phyloP scores from a whole-genome alignment of 2,113 vertebrate species.

The Onychostoma macrolepis region DNA sequence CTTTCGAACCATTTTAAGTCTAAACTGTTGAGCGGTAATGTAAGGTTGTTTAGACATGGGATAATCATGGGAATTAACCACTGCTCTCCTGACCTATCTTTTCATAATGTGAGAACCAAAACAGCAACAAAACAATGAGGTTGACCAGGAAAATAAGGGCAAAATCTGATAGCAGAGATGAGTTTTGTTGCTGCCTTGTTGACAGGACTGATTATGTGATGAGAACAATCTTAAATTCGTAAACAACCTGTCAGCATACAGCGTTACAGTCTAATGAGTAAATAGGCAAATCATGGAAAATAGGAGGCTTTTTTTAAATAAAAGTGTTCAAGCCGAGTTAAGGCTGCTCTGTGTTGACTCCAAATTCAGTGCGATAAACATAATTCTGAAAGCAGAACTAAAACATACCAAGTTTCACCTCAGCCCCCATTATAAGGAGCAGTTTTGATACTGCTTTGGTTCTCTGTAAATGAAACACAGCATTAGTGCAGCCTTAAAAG shows the following conservation, averaged over 20 bases:
- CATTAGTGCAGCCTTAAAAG: background rate
- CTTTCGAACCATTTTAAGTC: background rate
- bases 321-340: background rate
- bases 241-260: background rate
- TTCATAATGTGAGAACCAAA: constrained; percentile 26
- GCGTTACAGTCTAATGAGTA: background rate
- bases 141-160: constrained; percentile 17
- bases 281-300: background rate
- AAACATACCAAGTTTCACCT: background rate
- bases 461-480: background rate
- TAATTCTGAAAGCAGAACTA: background rate
- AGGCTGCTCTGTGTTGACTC: background rate
- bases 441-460: background rate
- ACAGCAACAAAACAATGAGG: constrained; percentile 15
- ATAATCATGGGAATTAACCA: constrained; percentile 14
- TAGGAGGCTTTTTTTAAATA: background rate
- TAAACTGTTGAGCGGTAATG: background rate
- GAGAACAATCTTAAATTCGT: background rate
- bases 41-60: background rate
- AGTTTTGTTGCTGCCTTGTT: background rate
- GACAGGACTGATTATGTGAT: background rate
- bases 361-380: background rate
- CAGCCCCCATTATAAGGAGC: background rate
- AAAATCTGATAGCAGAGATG: background rate
- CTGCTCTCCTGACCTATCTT: background rate